These are phyloP conservation scores for Charanyca ferruginea DNA, from an alignment of 2,888 invertebrate genomes.

Conservation along the genomic window DNA sequence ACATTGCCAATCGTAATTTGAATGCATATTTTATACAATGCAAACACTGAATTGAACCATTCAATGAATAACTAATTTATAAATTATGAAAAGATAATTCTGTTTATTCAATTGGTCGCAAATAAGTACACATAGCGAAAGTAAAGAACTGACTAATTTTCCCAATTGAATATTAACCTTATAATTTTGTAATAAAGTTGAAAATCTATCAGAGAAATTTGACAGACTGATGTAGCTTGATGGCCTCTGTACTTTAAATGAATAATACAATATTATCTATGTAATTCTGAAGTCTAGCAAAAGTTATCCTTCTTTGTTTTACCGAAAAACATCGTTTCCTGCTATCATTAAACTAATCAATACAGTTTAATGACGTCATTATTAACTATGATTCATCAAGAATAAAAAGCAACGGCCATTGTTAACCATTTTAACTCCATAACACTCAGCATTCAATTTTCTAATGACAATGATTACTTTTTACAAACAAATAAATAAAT, in stretches of 20 bases:
- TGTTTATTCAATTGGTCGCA: background rate
- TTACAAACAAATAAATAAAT: constrained; percentile 7
- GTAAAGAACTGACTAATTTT: too few relatives aligned
- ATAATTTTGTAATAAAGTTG: too few relatives aligned
- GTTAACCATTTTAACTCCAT: constrained; percentile 23
- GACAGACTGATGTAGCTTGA: too few relatives aligned
- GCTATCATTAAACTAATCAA: background rate
- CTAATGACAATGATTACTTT: background rate
- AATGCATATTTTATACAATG: too few relatives aligned
- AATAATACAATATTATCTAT: too few relatives aligned
- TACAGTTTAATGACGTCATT: constrained; percentile 1
- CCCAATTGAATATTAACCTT: too few relatives aligned
- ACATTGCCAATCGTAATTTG: too few relatives aligned
- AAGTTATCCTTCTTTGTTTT: background rate
- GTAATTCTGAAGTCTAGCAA: background rate
- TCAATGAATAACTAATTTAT: too few relatives aligned
- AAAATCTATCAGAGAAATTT: too few relatives aligned
- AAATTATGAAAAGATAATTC: background rate
- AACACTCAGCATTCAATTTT: too few relatives aligned
- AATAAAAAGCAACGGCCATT: background rate
- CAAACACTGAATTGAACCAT: too few relatives aligned
- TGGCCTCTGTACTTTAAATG: too few relatives aligned
- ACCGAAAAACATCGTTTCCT: background rate
- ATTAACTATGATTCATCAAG: background rate
- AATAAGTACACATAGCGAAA: background rate